Evolutionary conservation across 2,113 vertebrate genomes (phyloP).

Genomic region (Orthochromis indermauri): DNA sequence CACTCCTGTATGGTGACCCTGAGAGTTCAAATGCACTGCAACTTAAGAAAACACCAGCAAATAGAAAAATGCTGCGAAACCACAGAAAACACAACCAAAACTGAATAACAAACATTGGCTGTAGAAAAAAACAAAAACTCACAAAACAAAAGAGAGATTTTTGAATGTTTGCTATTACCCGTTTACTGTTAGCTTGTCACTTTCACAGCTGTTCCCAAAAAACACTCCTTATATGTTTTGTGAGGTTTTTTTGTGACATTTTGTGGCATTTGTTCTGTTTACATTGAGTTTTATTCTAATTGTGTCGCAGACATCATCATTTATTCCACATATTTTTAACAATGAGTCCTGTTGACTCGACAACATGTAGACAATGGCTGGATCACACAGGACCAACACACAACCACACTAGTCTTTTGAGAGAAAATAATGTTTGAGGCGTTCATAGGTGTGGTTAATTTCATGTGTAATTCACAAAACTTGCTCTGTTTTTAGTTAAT

Average conservation of each 20-base stretch:
- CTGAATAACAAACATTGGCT: not conserved
- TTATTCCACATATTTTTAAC: not conserved
- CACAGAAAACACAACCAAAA: not conserved
- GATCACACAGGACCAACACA: not conserved
- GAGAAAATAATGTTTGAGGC: not conserved
- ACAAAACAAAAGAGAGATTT: not conserved
- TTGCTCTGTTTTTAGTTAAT: not conserved
- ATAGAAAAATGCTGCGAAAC: not conserved
- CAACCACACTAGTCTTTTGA: not conserved
- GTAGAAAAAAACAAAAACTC: not conserved
- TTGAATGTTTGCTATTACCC: not conserved
- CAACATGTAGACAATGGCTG: not conserved
- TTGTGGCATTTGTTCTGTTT: not conserved
- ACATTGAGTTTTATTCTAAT: not conserved
- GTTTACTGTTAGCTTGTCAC: not conserved
- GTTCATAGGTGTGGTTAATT: not conserved
- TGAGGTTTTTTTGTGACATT: not conserved
- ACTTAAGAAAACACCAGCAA: not conserved
- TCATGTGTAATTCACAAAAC: not conserved
- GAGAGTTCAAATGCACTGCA: not conserved
- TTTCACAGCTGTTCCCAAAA: not conserved
- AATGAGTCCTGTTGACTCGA: not conserved
- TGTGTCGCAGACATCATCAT: not conserved
- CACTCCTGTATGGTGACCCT: not conserved
- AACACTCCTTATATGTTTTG: not conserved